Base-by-base conservation (phyloP, 2,888 invertebrate genomes). In the Agrotis segetum region DNA sequence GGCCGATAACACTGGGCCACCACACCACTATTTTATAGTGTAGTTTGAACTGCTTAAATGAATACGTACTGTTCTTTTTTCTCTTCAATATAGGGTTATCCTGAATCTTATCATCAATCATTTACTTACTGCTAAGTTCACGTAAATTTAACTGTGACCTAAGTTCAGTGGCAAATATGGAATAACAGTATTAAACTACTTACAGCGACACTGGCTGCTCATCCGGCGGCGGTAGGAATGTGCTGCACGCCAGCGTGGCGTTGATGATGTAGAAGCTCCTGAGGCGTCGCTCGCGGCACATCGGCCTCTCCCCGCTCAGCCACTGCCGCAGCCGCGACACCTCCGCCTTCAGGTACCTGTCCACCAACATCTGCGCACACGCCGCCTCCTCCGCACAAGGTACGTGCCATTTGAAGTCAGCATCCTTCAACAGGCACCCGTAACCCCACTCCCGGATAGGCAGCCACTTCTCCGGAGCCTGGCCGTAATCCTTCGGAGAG, bases 401-500 rank as follows among this genome's bases (percentile, higher is more conserved):
- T 60, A 97, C 95, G 88, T 98, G 98, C 98, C 98, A 99, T 53
- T 97, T 94, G 24, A 98, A 94, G 11, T 97, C 95, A 21, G 98
- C 94, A 40, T 97, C 96, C 68, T 97, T 95, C 24, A 98, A 91
- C 83, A 97, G 95, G 21, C 97, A 97, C 0, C 98, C 96, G 73
- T 96, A 96, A 0, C 98, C 99, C 99, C 99, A 99, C 82, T 98
- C 97, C 29, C 97, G 96, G 29, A 98, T 96, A 14, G 98, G 97
- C 58, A 98, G 95, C 94, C 97, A 97, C 71, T 98, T 97, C 71
- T 97, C 96, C 0, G 98, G 96, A 0, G 97, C 97, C 52, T 96
- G 94, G 24, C 97, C 97, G 85, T 97, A 97, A 76, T 97, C 96
- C 24, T 96, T 93, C 0, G 96, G 92, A 1, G 96, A 96, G 88